Conservation (phyloP, 2,888 invertebrate genomes). For the Dryadula phaetusa region DNA sequence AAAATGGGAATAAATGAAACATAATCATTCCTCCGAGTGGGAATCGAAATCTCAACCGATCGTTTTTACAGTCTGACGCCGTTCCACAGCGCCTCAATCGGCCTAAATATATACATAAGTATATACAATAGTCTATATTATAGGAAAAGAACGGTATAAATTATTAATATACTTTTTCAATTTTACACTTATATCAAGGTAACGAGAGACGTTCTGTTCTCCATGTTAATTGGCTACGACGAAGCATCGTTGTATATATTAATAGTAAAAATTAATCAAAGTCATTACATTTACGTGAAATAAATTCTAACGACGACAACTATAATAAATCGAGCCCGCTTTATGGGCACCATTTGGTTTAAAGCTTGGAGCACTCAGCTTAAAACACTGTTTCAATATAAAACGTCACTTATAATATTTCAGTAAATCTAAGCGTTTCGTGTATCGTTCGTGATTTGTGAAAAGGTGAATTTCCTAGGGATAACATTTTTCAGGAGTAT, state of each 20-base stretch:
- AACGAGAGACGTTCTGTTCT: too few relatives aligned
- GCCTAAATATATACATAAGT: too few relatives aligned
- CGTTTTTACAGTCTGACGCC: too few relatives aligned
- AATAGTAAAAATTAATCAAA: background rate
- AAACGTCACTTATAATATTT: background rate
- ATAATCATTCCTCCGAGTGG: too few relatives aligned
- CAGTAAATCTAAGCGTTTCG: background rate
- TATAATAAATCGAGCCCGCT: constrained; percentile 14
- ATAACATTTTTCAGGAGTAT: background rate
- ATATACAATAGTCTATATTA: too few relatives aligned
- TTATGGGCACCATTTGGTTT: constrained; percentile 15
- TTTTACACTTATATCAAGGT: too few relatives aligned
- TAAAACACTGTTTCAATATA: constrained; percentile 10
- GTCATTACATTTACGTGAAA: background rate
- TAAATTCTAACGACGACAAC: background rate
- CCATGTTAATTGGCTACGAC: too few relatives aligned
- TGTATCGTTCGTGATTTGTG: background rate
- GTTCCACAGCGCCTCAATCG: too few relatives aligned
- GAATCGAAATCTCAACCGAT: too few relatives aligned
- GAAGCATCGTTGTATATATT: background rate
- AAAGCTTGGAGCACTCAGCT: constrained; percentile 13
- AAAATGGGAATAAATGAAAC: too few relatives aligned
- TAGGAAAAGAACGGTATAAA: too few relatives aligned
- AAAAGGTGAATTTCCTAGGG: background rate
- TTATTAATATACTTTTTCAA: too few relatives aligned